A percentile compares a stretch with the other conserved stretches of the same genome.
phyloP scores from a whole-genome alignment of 2,113 vertebrate species.

The Drymodes brunneopygia region DNA sequence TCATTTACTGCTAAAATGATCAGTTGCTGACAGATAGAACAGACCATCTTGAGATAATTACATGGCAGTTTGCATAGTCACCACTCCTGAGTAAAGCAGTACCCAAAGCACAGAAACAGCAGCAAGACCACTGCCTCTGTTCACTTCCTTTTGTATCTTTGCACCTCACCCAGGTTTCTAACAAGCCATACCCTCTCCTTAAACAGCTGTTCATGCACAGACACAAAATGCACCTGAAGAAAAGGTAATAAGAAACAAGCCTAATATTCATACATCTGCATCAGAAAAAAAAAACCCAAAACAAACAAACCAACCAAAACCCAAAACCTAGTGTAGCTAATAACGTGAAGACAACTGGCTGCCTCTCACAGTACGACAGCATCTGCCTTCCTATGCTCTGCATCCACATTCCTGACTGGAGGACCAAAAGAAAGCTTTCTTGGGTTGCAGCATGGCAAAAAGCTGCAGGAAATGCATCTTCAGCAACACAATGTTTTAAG shows the following conservation, averaged over 20 bases:
- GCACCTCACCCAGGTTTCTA: not conserved
- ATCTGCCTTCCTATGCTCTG: not conserved
- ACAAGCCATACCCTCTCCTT: not conserved
- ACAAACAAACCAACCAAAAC: not conserved
- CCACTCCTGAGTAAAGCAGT: not conserved
- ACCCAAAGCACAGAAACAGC: not conserved
- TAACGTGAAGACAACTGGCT: not conserved
- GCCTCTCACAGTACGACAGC: not conserved
- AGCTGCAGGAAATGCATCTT: not conserved
- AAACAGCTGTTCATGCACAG: not conserved
- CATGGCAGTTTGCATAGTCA: not conserved
- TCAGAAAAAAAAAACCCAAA: not conserved
- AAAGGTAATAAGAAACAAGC: not conserved
- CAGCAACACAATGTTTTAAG: not conserved
- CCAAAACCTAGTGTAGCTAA: not conserved
- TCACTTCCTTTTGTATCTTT: slow-evolving; percentile 3
- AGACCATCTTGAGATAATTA: not conserved
- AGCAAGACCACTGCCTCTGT: not conserved
- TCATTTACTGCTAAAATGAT: not conserved
- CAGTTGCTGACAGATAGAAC: not conserved
- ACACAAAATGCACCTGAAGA: not conserved
- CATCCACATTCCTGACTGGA: not conserved
- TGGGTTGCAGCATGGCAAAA: not conserved
- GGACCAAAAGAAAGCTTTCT: not conserved
- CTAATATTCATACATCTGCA: not conserved